Percentiles rank a stretch among this genome's conserved stretches.
These are phyloP conservation scores for Hippocampus comes DNA, from an alignment of 2,113 vertebrate genomes.

Conservation along the genomic window DNA sequence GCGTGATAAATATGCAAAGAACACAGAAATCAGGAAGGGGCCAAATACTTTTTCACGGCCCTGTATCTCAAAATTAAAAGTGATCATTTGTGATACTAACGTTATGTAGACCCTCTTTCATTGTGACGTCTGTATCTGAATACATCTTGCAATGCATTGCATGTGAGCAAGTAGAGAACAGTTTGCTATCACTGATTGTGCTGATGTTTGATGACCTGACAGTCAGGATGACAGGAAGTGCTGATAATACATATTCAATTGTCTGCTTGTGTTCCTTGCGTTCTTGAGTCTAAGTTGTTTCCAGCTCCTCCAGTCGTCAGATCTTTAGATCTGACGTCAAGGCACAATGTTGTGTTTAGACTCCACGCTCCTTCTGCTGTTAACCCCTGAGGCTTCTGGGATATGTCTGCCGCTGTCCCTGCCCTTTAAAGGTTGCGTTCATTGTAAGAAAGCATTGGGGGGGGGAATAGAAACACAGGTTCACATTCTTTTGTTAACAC, in stretches of 20 bases:
- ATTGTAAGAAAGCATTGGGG: conserved; percentile 32
- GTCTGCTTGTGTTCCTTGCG: background rate
- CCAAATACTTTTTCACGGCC: too few species aligned
- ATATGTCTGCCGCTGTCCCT: conserved; percentile 55
- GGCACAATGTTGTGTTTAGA: conserved; percentile 56
- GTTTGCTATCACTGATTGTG: background rate
- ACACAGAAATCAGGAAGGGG: too few species aligned
- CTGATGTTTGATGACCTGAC: background rate
- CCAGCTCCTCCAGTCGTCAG: conserved; percentile 32
- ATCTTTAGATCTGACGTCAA: conserved; percentile 49
- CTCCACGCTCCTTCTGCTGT: conserved; percentile 50
- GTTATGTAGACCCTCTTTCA: background rate
- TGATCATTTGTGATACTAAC: too few species aligned
- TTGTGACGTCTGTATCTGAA: background rate
- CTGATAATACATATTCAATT: conserved; percentile 5
- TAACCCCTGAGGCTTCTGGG: conserved; percentile 67
- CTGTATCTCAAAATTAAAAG: too few species aligned
- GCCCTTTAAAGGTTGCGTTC: conserved; percentile 73
- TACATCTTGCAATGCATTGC: background rate
- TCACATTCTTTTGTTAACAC: conserved; percentile 46
- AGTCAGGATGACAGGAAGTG: conserved; percentile 8
- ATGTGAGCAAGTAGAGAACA: background rate
- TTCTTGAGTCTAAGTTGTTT: conserved; percentile 15
- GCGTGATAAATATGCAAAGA: too few species aligned
- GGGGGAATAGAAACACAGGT: conserved; percentile 34